phyloP scores from a whole-genome alignment of 2,888 invertebrate genomes.

The Coecobrya sp. region DNA sequence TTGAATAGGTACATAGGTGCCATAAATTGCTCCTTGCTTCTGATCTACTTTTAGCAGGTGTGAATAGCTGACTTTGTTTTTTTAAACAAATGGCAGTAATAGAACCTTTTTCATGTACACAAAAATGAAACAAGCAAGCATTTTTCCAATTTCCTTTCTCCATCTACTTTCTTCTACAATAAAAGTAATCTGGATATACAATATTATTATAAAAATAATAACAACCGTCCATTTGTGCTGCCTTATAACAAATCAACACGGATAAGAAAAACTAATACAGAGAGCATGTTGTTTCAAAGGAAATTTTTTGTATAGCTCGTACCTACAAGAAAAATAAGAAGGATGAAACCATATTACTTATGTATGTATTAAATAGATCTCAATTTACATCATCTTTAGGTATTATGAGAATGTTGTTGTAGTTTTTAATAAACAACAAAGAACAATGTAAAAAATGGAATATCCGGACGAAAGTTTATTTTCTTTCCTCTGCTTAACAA shows the following conservation, averaged over 20 bases:
- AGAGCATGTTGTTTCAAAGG: neutral
- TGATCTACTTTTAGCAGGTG: neutral
- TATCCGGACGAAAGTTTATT: slow-evolving; percentile 66
- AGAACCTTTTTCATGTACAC: neutral
- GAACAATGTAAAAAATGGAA: slow-evolving; percentile 56
- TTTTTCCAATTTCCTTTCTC: slow-evolving; percentile 52
- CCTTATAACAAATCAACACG: neutral
- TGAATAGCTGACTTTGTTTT: neutral
- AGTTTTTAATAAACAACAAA: slow-evolving; percentile 43
- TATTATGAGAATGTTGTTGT: slow-evolving; percentile 5
- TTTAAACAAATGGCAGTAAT: neutral
- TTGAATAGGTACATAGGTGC: too few relatives aligned
- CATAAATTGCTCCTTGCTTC: too few relatives aligned
- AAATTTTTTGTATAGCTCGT: neutral
- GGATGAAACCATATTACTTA: neutral
- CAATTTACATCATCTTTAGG: neutral
- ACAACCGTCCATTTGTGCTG: too few relatives aligned
- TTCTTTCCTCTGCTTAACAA: slow-evolving; percentile 80
- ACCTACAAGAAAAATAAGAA: neutral
- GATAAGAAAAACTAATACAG: too few relatives aligned
- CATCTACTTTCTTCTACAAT: slow-evolving; percentile 9
- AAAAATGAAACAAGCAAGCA: slow-evolving; percentile 22
- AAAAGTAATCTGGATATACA: neutral
- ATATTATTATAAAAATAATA: neutral
- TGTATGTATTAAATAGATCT: neutral